phyloP scores from a whole-genome alignment of 1,140 invertebrate species.

The Zaprionus capensis region DNA sequence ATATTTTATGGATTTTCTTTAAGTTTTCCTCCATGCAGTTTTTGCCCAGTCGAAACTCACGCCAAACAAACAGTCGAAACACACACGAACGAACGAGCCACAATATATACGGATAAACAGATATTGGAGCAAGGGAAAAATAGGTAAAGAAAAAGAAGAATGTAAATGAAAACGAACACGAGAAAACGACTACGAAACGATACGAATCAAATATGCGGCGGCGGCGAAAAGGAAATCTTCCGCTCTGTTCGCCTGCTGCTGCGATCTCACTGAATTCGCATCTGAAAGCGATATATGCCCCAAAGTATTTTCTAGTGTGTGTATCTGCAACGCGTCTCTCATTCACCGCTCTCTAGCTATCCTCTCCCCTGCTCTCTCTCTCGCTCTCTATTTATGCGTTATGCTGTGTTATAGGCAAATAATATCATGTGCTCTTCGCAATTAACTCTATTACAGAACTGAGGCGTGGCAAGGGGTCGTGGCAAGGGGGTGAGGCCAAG shows the following conservation, averaged over 20 bases:
- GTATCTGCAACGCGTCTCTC: constrained; percentile 28
- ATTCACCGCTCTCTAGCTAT: neutral
- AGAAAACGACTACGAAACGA: constrained; percentile 24
- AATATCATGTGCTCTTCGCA: constrained; percentile 30
- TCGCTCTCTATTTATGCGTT: constrained; percentile 1
- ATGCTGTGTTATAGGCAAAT: constrained; percentile 6
- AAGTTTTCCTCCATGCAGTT: constrained; percentile 7
- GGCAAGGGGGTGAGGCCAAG: neutral
- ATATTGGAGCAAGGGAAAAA: neutral
- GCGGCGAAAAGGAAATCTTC: constrained; percentile 47
- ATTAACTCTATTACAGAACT: neutral
- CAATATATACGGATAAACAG: neutral
- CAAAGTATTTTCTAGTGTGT: constrained; percentile 30
- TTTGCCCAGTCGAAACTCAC: constrained; percentile 17
- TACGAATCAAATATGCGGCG: constrained; percentile 25
- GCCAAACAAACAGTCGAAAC: constrained; percentile 28
- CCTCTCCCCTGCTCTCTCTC: neutral
- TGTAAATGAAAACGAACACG: constrained; percentile 11
- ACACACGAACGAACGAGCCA: constrained; percentile 28
- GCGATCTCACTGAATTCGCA: constrained; percentile 66
- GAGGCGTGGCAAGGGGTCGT: neutral
- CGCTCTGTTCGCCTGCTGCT: constrained; percentile 56
- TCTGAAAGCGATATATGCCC: constrained; percentile 72
- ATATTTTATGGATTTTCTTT: constrained; percentile 28
- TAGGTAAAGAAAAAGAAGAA: constrained; percentile 14